These are phyloP conservation scores for Micrasema minimum DNA, from an alignment of 1,140 invertebrate species.

Conservation along the genomic window DNA sequence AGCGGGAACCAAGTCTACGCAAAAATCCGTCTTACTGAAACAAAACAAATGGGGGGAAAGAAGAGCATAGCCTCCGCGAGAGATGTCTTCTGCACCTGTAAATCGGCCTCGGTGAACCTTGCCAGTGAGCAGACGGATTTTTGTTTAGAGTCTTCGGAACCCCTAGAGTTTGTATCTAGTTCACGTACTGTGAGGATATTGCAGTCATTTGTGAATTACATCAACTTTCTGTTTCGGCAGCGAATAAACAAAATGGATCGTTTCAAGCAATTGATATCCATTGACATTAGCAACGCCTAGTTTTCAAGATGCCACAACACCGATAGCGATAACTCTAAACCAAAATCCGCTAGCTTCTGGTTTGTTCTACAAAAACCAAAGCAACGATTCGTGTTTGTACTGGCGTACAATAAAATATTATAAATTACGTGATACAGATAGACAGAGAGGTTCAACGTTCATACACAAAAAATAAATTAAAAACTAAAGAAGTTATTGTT, in stretches of 20 bases:
- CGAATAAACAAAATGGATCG: conserved; percentile 1
- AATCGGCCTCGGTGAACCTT: conserved; percentile 7
- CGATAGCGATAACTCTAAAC: conserved; percentile 54
- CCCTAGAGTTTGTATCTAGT: neutral
- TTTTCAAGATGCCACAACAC: conserved; percentile 52
- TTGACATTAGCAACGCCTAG: conserved; percentile 48
- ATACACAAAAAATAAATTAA: conserved; percentile 16
- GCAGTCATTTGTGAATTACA: neutral
- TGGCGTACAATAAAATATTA: conserved; percentile 43
- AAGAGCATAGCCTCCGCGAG: conserved; percentile 3
- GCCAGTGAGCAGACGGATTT: conserved; percentile 46
- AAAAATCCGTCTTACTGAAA: conserved; percentile 38
- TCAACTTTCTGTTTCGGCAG: neutral
- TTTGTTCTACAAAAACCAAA: conserved; percentile 46
- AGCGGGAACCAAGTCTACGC: conserved; percentile 35
- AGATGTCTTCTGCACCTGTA: conserved; percentile 16
- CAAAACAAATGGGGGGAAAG: conserved; percentile 30
- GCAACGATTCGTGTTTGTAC: conserved; percentile 39
- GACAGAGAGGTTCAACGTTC: conserved; percentile 19
- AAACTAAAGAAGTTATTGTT: conserved; percentile 19
- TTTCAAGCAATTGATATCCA: conserved; percentile 36
- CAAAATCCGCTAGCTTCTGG: conserved; percentile 52
- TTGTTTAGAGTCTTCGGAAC: conserved; percentile 48
- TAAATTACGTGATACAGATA: conserved; percentile 37
- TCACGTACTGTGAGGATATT: neutral